Evolutionary conservation across 37 sponge, comb jelly and placozoan genomes (phyloP).

Genomic region (Dysidea cf. avara): DNA sequence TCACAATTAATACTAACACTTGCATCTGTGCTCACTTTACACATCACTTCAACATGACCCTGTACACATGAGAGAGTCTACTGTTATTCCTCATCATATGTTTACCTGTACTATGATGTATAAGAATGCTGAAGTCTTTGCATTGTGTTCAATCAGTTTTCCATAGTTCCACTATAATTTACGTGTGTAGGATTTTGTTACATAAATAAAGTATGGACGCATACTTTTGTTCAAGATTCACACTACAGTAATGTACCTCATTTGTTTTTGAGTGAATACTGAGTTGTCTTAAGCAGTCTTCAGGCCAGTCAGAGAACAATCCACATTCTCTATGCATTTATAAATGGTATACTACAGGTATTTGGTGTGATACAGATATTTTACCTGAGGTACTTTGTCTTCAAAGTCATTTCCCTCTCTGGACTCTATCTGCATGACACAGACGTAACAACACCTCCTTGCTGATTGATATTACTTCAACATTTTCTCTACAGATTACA

Average conservation of each 20-base stretch:
- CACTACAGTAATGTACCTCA: background rate
- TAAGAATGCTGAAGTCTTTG: conserved; percentile 42
- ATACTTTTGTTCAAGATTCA: background rate
- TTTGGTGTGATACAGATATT: too few species aligned
- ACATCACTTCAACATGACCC: too few species aligned
- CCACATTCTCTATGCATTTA: conserved; percentile 11
- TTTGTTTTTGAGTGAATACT: background rate
- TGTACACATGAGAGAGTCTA: too few species aligned
- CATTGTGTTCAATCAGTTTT: conserved; percentile 16
- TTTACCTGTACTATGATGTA: conserved; percentile 44
- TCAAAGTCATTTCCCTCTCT: conserved; percentile 14
- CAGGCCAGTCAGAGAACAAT: conserved; percentile 44
- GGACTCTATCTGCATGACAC: conserved; percentile 33
- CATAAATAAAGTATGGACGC: background rate
- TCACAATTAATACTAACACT: too few species aligned
- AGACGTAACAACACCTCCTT: conserved; percentile 12
- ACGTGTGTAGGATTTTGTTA: background rate
- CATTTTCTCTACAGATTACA: conserved; percentile 28
- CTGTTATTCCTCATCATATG: background rate
- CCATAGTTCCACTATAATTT: background rate
- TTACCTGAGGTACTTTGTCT: conserved; percentile 40
- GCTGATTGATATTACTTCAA: conserved; percentile 34
- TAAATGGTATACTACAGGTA: background rate
- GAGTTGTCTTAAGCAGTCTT: conserved; percentile 5
- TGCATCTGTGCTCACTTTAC: too few species aligned